Conservation (phyloP, 1,140 invertebrate species). For the Bombus breviceps region DNA sequence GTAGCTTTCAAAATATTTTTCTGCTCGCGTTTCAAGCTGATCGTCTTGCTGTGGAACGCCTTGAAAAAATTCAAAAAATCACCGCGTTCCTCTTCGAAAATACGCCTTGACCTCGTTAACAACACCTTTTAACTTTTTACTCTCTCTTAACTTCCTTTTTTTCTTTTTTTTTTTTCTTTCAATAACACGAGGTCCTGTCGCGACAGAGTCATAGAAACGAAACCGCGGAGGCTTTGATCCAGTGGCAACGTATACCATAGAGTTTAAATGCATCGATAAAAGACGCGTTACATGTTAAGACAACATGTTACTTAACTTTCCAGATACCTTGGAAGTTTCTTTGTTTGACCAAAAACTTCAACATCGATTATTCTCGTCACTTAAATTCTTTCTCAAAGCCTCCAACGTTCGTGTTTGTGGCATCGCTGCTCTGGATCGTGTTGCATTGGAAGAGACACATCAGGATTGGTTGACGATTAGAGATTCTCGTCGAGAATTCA, state of each 20-base stretch:
- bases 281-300: too few species aligned
- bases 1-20: constrained; percentile 21
- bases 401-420: constrained; percentile 25
- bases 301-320: too few species aligned
- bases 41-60: neutral
- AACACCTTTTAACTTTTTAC: neutral
- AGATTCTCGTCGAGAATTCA: constrained; percentile 49
- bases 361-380: neutral
- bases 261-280: neutral
- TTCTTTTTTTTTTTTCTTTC: neutral
- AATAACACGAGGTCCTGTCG: neutral
- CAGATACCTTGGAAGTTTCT: neutral
- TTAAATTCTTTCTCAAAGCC: neutral
- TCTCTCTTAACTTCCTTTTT: neutral
- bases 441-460: constrained; percentile 14
- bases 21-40: neutral
- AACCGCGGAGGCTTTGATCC: neutral
- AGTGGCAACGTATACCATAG: neutral
- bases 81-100: neutral
- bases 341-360: neutral
- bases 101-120: neutral
- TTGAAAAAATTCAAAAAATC: constrained; percentile 10
- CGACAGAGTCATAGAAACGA: neutral
- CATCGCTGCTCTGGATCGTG: constrained; percentile 41
- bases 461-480: neutral